Evolutionary conservation across 92 coral and sea anemone genomes (phyloP).

Genomic region (Epizoanthus illoricatus): DNA sequence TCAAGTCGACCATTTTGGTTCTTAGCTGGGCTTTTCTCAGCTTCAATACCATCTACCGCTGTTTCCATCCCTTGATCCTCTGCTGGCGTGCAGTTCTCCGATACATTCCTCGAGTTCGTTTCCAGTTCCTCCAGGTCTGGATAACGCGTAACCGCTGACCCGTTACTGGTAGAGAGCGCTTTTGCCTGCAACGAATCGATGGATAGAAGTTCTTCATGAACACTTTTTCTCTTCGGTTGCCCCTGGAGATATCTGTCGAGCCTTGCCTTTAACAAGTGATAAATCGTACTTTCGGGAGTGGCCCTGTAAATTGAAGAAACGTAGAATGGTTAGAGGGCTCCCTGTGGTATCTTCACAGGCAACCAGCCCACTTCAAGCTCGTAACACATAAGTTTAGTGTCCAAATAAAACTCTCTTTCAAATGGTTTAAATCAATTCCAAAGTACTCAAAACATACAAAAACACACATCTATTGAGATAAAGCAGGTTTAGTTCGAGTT

Average conservation of each 20-base stretch:
- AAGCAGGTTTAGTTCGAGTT: too few relatives aligned
- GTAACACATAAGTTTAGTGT: too few relatives aligned
- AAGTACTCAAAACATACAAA: too few relatives aligned
- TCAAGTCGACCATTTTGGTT: neutral
- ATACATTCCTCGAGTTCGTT: neutral
- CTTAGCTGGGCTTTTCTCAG: neutral
- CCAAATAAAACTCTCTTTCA: too few relatives aligned
- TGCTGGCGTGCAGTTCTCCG: neutral
- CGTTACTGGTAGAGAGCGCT: constrained; percentile 17
- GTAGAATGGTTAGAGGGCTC: neutral
- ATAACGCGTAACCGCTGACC: constrained; percentile 25
- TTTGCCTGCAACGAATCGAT: constrained; percentile 35
- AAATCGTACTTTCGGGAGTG: constrained; percentile 37
- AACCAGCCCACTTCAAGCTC: too few relatives aligned
- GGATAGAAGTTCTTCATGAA: constrained; percentile 20
- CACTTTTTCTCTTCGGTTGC: neutral
- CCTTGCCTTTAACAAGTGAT: constrained; percentile 21
- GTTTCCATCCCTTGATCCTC: neutral
- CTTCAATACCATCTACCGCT: constrained; percentile 7
- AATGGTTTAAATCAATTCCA: too few relatives aligned
- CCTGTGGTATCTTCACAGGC: neutral
- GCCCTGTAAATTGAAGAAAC: neutral
- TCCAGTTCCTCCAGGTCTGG: constrained; percentile 18
- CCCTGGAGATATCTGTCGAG: constrained; percentile 29
- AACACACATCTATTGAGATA: too few relatives aligned